phyloP scores from a whole-genome alignment of 2,113 vertebrate genomes.

The Notothenia coriiceps region DNA sequence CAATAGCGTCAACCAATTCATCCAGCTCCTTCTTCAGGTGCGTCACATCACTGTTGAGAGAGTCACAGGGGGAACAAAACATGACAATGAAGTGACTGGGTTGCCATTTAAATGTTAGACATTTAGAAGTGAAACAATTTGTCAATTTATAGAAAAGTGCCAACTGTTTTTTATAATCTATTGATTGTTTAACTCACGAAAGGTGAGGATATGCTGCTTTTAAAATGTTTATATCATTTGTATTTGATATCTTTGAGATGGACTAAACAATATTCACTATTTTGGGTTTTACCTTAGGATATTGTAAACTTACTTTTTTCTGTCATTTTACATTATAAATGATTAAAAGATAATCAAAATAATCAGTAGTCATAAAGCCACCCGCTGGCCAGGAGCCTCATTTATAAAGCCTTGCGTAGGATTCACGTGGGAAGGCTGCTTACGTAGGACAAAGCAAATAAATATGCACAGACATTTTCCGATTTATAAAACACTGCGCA shows the following conservation, averaged over 20 bases:
- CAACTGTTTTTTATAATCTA: background rate
- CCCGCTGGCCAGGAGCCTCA: background rate
- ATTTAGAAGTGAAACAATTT: constrained; percentile 1
- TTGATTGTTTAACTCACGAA: background rate
- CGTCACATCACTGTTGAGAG: constrained; percentile 85
- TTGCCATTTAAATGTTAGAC: background rate
- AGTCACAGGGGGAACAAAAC: background rate
- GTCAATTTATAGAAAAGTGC: background rate
- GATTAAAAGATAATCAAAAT: background rate
- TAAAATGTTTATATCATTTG: background rate
- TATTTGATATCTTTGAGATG: background rate
- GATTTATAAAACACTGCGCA: too few relatives aligned
- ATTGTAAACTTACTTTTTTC: background rate
- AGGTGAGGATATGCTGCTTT: background rate
- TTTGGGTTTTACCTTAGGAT: background rate
- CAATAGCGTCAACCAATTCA: constrained; percentile 88
- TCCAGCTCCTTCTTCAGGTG: constrained; percentile 91
- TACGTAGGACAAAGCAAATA: too few relatives aligned
- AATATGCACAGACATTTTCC: too few relatives aligned
- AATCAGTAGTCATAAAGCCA: background rate
- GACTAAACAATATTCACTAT: background rate
- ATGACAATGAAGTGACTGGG: background rate
- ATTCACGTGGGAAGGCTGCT: too few relatives aligned
- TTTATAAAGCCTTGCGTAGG: too few relatives aligned
- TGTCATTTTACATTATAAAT: background rate